These are phyloP conservation scores for Cebus imitator DNA, from an alignment of 2,113 vertebrate species.

Conservation along the genomic window DNA sequence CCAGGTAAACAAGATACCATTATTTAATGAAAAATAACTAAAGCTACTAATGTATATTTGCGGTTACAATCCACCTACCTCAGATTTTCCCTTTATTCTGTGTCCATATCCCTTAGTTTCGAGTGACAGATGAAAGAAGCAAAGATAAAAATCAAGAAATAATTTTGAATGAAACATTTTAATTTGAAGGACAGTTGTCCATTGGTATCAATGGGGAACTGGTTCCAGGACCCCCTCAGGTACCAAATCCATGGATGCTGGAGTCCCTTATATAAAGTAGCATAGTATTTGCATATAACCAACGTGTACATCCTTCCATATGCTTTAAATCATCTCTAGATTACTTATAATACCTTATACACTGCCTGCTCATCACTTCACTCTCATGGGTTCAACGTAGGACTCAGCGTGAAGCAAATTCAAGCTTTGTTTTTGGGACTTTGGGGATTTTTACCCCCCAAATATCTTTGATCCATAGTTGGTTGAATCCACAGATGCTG, in stretches of 20 bases:
- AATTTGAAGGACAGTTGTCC: background rate
- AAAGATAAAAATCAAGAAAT: constrained; percentile 18
- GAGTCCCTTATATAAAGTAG: background rate
- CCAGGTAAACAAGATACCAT: background rate
- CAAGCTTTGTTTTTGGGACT: background rate
- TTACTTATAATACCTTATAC: background rate
- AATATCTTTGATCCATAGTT: background rate
- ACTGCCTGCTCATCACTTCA: background rate
- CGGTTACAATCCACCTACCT: background rate
- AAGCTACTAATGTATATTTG: background rate
- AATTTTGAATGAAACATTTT: constrained; percentile 18
- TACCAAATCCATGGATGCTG: background rate
- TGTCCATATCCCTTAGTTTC: background rate
- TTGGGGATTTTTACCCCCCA: background rate
- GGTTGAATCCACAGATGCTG: background rate
- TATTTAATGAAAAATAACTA: constrained; percentile 48
- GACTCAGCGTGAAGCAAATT: background rate
- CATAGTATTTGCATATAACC: background rate
- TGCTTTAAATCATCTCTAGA: background rate
- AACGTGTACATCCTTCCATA: background rate
- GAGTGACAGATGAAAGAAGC: constrained; percentile 1
- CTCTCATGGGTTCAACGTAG: background rate
- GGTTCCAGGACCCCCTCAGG: background rate
- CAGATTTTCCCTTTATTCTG: background rate
- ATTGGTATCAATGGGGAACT: background rate